Conservation (phyloP, 2,888 invertebrate species). For the Octonoba sinensis region DNA sequence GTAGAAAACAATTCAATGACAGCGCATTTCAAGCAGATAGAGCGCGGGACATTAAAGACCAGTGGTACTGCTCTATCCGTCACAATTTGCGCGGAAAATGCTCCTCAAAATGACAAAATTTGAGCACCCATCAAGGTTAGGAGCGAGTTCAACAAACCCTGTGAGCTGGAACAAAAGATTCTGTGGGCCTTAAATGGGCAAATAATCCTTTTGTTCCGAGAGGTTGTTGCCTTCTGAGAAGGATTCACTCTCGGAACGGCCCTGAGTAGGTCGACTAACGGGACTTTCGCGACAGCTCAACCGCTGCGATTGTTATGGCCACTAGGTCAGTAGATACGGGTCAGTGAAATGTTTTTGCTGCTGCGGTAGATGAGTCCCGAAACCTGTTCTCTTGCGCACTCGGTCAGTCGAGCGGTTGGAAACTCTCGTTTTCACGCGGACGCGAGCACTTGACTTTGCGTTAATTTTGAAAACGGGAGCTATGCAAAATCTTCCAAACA, state of each 20-base stretch:
- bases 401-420: conserved; percentile 5
- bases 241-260: conserved; percentile 49
- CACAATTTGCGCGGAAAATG: conserved; percentile 12
- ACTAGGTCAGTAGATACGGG: conserved; percentile 62
- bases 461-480: not conserved
- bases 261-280: conserved; percentile 52
- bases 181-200: conserved; percentile 39
- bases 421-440: conserved; percentile 35
- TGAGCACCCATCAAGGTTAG: conserved; percentile 49
- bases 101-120: conserved; percentile 34
- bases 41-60: too few species aligned
- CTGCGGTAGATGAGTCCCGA: conserved; percentile 32
- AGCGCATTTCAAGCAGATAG: too few species aligned
- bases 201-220: conserved; percentile 55
- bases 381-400: conserved; percentile 24
- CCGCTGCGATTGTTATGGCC: conserved; percentile 46
- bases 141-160: conserved; percentile 41
- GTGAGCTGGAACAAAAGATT: conserved; percentile 41
- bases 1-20: too few species aligned
- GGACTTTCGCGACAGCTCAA: conserved; percentile 59
- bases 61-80: too few species aligned
- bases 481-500: not conserved
- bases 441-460: not conserved
- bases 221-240: conserved; percentile 54
- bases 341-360: conserved; percentile 43